Evolutionary conservation across 2,113 vertebrate genomes (phyloP).

Genomic region (Neotoma lepida): DNA sequence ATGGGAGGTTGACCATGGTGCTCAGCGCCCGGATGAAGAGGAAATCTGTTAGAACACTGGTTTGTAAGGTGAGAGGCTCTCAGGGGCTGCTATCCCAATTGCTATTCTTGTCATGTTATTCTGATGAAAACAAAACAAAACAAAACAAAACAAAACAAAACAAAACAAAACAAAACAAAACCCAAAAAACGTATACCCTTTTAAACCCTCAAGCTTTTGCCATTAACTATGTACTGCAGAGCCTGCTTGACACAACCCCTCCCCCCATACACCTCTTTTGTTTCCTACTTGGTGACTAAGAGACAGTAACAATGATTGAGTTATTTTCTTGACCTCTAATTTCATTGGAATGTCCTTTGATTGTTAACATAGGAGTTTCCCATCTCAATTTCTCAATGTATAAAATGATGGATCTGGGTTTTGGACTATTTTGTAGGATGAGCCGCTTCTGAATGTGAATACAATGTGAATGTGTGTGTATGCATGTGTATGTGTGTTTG

Average conservation of each 20-base stretch:
- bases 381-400: slow-evolving; percentile 24
- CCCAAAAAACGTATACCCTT: background rate
- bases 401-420: background rate
- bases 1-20: slow-evolving; percentile 22
- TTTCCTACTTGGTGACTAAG: background rate
- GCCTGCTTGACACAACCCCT: background rate
- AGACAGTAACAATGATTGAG: background rate
- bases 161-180: background rate
- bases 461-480: background rate
- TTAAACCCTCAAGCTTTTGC: background rate
- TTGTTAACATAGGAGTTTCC: background rate
- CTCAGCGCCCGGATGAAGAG: background rate
- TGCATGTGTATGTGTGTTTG: background rate
- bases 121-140: background rate
- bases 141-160: background rate
- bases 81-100: background rate
- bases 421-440: background rate
- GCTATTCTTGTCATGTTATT: slow-evolving; percentile 49
- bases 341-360: background rate
- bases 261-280: background rate
- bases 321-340: slow-evolving; percentile 4
- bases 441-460: background rate
- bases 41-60: background rate
- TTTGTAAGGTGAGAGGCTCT: background rate
- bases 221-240: background rate